Base-by-base conservation (phyloP, 2,888 invertebrate genomes). In the Dasysyrphus albostriatus region DNA sequence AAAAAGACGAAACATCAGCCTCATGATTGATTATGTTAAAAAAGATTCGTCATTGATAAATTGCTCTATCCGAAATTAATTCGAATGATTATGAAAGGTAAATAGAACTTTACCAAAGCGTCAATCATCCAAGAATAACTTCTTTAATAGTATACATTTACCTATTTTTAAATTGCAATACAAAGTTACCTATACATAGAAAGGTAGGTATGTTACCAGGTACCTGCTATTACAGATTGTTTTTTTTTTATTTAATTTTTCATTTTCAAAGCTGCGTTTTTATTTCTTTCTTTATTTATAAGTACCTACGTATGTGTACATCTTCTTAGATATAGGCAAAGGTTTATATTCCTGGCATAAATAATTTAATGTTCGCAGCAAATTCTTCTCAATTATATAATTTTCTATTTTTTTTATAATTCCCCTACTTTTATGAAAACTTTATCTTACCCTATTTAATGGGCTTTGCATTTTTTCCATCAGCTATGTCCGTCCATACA, bases 321-420 rank as follows among this genome's bases (percentile, higher is more conserved):
- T 5, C 42, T 44, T 44, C 42, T 1, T 14, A n/a, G 42, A n/a
- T 44, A 16, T 47, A 9, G 32, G 32, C 7, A 32, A 16, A 39
- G 12, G 12, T 39, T 24, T 61, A 61, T 39, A 39, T 42, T 49
- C 9, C n/a, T 37, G 34, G 39, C 8, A 19, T 24, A 56, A 16
- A 76, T 49, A 39, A 47, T 70, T 59, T 39, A 58, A 59, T 37
- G 49, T 69, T 47, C 19, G 51, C 44, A 42, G 59, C 24, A 51
- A 39, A 59, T 51, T 74, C 42, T 34, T 24, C 39, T 59, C 65
- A 74, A 80, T 74, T 65, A 80, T 47, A 74, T 74, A 58, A 51
- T 67, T 73, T 79, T 54, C 47, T 65, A 65, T 79, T 70, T 61
- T n/a, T 72, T 42, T 61, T 63, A 24, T 24, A 72, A 67, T 79